A percentile compares a stretch with the other conserved stretches of the same genome.
phyloP scores from a whole-genome alignment of 2,797 vertebrate species.

The Hydrolagus colliei region DNA sequence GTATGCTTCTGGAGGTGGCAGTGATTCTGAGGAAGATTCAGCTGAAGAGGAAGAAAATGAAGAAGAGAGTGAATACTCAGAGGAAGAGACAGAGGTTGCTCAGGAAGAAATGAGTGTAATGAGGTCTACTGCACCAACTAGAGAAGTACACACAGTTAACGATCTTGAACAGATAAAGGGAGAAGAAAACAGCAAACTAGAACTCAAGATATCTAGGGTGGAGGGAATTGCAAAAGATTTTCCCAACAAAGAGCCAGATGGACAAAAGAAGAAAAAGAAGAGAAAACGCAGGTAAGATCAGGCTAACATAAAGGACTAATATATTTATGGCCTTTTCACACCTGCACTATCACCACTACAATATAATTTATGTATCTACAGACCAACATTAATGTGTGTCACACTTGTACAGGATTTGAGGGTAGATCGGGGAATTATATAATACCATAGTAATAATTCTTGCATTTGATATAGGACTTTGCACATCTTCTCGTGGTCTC shows the following conservation, averaged over 20 bases:
- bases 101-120: background rate
- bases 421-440: too few species aligned
- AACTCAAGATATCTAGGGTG: background rate
- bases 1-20: slow-evolving; percentile 36
- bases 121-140: background rate
- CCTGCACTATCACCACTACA: background rate
- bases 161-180: background rate
- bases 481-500: too few species aligned
- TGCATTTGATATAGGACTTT: too few species aligned
- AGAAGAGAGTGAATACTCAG: slow-evolving; percentile 43
- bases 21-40: slow-evolving; percentile 39
- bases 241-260: background rate
- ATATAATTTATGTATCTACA: background rate
- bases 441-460: too few species aligned
- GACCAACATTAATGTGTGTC: background rate
- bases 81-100: slow-evolving; percentile 32
- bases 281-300: slow-evolving; percentile 43
- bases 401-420: too few species aligned
- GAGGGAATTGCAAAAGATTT: background rate
- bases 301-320: background rate
- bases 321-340: background rate
- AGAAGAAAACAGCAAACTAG: background rate
- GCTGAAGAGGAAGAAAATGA: slow-evolving; percentile 36
- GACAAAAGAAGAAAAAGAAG: slow-evolving; percentile 41
- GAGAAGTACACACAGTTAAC: background rate